phyloP scores from a whole-genome alignment of 2,888 invertebrate genomes.

The Folsomia candida region DNA sequence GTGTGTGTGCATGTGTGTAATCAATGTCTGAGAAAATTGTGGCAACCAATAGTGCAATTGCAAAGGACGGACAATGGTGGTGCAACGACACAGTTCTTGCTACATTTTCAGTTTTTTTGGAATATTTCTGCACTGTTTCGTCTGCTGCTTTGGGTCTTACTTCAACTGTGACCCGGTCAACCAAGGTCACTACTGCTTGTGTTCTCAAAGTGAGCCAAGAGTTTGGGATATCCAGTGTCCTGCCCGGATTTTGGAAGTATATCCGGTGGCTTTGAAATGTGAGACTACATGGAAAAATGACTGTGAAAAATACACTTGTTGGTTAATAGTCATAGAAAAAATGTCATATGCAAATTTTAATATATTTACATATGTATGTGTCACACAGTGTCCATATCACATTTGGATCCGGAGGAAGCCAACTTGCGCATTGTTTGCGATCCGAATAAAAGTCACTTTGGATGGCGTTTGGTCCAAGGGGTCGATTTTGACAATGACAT shows the following conservation, averaged over 20 bases:
- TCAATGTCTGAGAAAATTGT: neutral
- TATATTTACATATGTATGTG: neutral
- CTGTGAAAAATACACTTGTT: neutral
- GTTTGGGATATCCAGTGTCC: slow-evolving; percentile 43
- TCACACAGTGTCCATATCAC: slow-evolving; percentile 30
- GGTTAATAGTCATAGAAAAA: neutral
- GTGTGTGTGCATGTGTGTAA: too few species aligned
- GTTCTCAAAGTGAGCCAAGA: slow-evolving; percentile 27
- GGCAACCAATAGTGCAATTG: neutral
- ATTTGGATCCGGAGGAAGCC: slow-evolving; percentile 31
- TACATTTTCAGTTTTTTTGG: neutral
- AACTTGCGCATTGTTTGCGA: slow-evolving; percentile 35
- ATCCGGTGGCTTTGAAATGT: slow-evolving; percentile 44
- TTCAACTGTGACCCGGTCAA: slow-evolving; percentile 39
- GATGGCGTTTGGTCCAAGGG: slow-evolving; percentile 39
- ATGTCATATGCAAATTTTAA: too few species aligned
- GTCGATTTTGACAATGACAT: slow-evolving; percentile 37
- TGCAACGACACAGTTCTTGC: neutral
- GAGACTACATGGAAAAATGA: slow-evolving; percentile 18
- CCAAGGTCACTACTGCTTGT: slow-evolving; percentile 29
- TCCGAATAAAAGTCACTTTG: slow-evolving; percentile 33
- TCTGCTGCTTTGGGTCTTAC: neutral
- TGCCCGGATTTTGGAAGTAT: slow-evolving; percentile 30
- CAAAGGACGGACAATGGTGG: neutral
- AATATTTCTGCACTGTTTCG: neutral